Evolutionary conservation across 1,140 invertebrate genomes (phyloP), one percentile per base, ranked within the genome.

Genomic region (Cyphomyrmex costatus): DNA sequence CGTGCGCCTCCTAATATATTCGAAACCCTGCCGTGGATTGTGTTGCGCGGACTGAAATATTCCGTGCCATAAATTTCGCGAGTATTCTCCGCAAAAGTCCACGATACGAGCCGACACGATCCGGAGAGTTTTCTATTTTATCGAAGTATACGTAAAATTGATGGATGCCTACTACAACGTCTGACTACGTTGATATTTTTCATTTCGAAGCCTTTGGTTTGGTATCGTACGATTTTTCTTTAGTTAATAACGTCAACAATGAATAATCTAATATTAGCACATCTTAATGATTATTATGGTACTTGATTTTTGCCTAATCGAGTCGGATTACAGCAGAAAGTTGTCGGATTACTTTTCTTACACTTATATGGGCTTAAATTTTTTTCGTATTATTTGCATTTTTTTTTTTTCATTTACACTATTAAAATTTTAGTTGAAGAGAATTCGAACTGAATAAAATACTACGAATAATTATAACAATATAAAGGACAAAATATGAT

Each of bases 1-100:
- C 49, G 68, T 61, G 33, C 73, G 6, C 33, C 27, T n/a, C 33
- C 70, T 89, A 78, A 86, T 89, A 76, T 74, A 88, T 87, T 76
- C 58, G 46, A 49, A 76, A 73, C 51, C 24, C 46, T 30, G 42
- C n/a, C 30, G 53, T 68, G 86, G 30, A 83, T 80, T 70, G 51
- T 82, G 21, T 88, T 71, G 24, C 66, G 24, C 42, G 61, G 12
- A 53, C 53, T 56, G 66, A 36, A 83, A 74, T 73, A 58, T 76
- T 88, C 66, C 42, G 27, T 24, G 70, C 3, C 56, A 56, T 83
- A 56, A 58, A 74, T 60, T 70, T 58, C 65, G 46, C 61, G 46
- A 60, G 42, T 42, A 24, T 82, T 49, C 46, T 49, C 8, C 19
- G 63, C 58, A 61, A 36, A 66, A 73, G 74, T 24, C 2, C 12